Percentiles rank a stretch among this genome's conserved stretches.
phyloP scores from a whole-genome alignment of 1,140 invertebrate genomes.

The Drosophila persimilis region DNA sequence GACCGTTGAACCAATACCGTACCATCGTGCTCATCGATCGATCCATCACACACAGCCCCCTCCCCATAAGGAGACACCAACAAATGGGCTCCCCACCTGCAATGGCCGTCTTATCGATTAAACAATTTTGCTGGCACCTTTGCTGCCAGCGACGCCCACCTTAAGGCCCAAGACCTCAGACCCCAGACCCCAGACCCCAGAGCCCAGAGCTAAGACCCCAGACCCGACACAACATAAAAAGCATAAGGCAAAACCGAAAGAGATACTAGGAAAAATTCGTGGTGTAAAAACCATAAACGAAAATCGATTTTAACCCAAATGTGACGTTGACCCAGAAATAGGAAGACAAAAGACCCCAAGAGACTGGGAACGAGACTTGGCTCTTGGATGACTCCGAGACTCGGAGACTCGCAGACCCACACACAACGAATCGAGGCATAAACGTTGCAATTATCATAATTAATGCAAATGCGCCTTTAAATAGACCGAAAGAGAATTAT shows the following conservation, averaged over 20 bases:
- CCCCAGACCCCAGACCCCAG: no score
- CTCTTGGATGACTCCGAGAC: no score
- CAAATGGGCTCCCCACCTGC: slow-evolving; percentile 32
- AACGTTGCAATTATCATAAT: slow-evolving; percentile 65
- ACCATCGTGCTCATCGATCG: slow-evolving; percentile 18
- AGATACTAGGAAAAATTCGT: slow-evolving; percentile 14
- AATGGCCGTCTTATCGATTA: slow-evolving; percentile 47
- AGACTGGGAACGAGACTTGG: no score
- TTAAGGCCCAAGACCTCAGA: slow-evolving; percentile 9
- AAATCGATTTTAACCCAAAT: slow-evolving; percentile 63
- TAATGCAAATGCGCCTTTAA: slow-evolving; percentile 58
- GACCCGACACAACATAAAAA: slow-evolving; percentile 46
- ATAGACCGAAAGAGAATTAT: slow-evolving; percentile 48
- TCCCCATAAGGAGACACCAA: slow-evolving; percentile 1
- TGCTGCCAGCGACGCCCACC: slow-evolving; percentile 33
- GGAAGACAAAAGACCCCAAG: slow-evolving; percentile 25
- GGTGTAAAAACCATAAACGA: slow-evolving; percentile 46
- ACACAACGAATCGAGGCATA: slow-evolving; percentile 41
- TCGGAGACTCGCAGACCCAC: slow-evolving; percentile 10
- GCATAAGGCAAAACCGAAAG: slow-evolving; percentile 24
- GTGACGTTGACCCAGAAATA: slow-evolving; percentile 57
- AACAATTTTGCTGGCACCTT: slow-evolving; percentile 53
- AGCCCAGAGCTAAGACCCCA: neutral
- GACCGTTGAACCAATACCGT: neutral
- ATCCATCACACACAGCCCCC: slow-evolving; percentile 8